phyloP scores from a whole-genome alignment of 2,113 vertebrate genomes.

The Amia ocellicauda region DNA sequence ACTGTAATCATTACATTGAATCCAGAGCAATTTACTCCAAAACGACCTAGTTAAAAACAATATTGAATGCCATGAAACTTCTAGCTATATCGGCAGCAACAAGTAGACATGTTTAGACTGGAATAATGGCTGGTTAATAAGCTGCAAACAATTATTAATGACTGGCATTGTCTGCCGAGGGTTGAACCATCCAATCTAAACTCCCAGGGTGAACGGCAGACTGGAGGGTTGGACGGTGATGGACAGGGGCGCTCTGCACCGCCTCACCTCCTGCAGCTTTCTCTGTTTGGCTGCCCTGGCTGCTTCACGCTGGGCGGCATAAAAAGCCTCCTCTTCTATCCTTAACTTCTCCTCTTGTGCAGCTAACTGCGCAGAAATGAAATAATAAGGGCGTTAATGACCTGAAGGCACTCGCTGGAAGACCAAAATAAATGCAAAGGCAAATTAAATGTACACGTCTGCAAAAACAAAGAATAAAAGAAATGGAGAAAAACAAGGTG shows the following conservation, averaged over 20 bases:
- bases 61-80: too few relatives aligned
- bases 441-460: conserved; percentile 43
- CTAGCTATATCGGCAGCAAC: too few relatives aligned
- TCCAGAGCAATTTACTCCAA: too few relatives aligned
- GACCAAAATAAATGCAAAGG: conserved; percentile 46
- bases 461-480: conserved; percentile 42
- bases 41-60: too few relatives aligned
- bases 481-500: conserved; percentile 29
- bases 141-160: too few relatives aligned
- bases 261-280: conserved; percentile 96
- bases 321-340: conserved; percentile 98
- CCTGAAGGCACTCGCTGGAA: conserved; percentile 75
- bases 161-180: too few relatives aligned
- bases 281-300: conserved; percentile 92
- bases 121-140: too few relatives aligned
- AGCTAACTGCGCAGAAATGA: conserved; percentile 94
- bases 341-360: conserved; percentile 98
- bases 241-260: conserved; percentile 59
- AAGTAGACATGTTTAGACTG: too few relatives aligned
- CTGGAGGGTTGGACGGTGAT: conserved; percentile 11
- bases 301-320: conserved; percentile 89
- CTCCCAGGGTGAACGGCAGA: neutral
- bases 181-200: too few relatives aligned
- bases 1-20: too few relatives aligned
- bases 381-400: conserved; percentile 80